A percentile compares a stretch with the other conserved stretches of the same genome.
Evolutionary conservation across 2,797 vertebrate species (phyloP).

Genomic region (Alauda arvensis): DNA sequence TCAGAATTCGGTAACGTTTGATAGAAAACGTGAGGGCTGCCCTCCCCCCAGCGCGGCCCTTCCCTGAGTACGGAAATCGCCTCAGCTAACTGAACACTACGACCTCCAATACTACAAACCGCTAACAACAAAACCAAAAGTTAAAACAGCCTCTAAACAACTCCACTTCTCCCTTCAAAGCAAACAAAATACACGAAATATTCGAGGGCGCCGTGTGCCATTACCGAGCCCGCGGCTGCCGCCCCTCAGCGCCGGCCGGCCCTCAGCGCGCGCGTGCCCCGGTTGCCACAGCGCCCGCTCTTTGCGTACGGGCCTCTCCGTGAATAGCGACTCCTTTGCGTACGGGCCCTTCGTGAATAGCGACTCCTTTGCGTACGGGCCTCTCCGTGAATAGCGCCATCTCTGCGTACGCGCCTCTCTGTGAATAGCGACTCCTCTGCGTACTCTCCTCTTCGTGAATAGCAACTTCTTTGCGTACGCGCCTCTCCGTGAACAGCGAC

Average conservation of each 20-base stretch:
- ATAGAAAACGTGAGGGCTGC: too few relatives aligned
- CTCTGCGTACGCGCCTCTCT: background rate
- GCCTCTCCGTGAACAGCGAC: background rate
- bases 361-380: too few relatives aligned
- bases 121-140: background rate
- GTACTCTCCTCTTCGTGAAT: background rate
- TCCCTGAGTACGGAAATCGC: background rate
- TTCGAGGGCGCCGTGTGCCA: background rate
- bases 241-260: background rate
- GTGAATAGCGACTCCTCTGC: background rate
- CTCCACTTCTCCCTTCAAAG: background rate
- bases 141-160: background rate
- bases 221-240: background rate
- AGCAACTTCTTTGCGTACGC: background rate
- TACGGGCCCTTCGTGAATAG: too few relatives aligned
- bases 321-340: too few relatives aligned
- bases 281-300: conserved; percentile 7
- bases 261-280: background rate
- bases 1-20: background rate
- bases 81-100: background rate
- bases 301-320: background rate
- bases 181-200: background rate
- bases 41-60: accelerated
- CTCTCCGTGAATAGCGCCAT: background rate
- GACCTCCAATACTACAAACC: accelerated